Evolutionary conservation across 2,888 invertebrate species (phyloP).

Genomic region (Drosophila histrio): DNA sequence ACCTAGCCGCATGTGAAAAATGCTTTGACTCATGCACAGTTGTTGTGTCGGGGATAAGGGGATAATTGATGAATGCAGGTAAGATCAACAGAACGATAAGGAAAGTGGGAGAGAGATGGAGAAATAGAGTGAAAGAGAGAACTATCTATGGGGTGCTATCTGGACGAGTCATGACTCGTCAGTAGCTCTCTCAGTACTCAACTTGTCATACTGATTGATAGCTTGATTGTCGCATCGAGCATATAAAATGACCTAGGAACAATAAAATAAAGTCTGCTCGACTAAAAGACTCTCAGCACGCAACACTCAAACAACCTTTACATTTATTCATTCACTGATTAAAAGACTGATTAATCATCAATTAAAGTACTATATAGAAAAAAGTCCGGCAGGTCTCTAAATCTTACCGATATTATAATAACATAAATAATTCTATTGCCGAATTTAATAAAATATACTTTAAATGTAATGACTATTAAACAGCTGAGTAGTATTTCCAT

Average conservation of each 20-base stretch:
- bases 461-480: no score
- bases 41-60: not conserved
- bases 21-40: slow-evolving; percentile 49
- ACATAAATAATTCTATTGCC: no score
- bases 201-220: slow-evolving; percentile 62
- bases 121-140: slow-evolving; percentile 9
- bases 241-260: slow-evolving; percentile 20
- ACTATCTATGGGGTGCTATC: slow-evolving; percentile 44
- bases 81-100: slow-evolving; percentile 27
- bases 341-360: not conserved
- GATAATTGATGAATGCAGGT: slow-evolving; percentile 33
- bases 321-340: not conserved
- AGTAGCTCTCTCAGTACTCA: slow-evolving; percentile 26
- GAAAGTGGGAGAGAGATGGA: slow-evolving; percentile 4
- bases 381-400: no score
- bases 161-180: slow-evolving; percentile 46
- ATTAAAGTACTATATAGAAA: no score
- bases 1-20: slow-evolving; percentile 71
- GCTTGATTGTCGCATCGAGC: slow-evolving; percentile 55
- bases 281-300: not conserved
- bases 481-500: no score
- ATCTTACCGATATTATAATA: no score
- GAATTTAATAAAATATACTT: no score
- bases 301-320: not conserved
- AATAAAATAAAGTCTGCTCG: not conserved